Evolutionary conservation across 2,888 invertebrate species (phyloP).

Genomic region (Schizaphis graminum): DNA sequence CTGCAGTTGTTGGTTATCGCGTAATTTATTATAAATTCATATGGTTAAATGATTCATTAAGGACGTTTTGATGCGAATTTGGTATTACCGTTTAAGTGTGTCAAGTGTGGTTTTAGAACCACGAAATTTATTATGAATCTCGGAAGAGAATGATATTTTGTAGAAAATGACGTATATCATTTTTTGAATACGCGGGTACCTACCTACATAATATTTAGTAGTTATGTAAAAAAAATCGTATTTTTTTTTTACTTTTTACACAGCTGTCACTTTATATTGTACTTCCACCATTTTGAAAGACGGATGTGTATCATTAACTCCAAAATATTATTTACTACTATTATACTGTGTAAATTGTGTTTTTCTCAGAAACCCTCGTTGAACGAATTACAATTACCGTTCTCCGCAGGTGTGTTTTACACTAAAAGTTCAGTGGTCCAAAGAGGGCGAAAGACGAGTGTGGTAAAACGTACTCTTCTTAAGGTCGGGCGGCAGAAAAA

Average conservation of each 20-base stretch:
- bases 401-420: not conserved
- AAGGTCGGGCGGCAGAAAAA: not conserved
- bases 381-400: not conserved
- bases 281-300: not conserved
- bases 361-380: not conserved
- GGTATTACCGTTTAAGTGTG: not conserved
- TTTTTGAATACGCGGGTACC: not conserved
- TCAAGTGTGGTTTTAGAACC: not conserved
- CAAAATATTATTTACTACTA: not conserved
- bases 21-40: not conserved
- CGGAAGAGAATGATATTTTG: not conserved
- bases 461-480: not conserved
- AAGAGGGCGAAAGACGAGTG: not conserved
- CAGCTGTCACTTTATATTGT: not conserved
- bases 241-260: not conserved
- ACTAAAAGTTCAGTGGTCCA: not conserved
- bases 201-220: not conserved
- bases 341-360: too few species aligned
- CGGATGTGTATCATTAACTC: not conserved
- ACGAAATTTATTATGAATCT: not conserved
- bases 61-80: not conserved
- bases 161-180: not conserved
- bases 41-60: not conserved
- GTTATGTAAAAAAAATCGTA: not conserved
- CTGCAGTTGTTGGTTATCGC: not conserved